These are phyloP conservation scores for Drosophila dunni DNA, from an alignment of 1,140 invertebrate genomes.

Conservation along the genomic window DNA sequence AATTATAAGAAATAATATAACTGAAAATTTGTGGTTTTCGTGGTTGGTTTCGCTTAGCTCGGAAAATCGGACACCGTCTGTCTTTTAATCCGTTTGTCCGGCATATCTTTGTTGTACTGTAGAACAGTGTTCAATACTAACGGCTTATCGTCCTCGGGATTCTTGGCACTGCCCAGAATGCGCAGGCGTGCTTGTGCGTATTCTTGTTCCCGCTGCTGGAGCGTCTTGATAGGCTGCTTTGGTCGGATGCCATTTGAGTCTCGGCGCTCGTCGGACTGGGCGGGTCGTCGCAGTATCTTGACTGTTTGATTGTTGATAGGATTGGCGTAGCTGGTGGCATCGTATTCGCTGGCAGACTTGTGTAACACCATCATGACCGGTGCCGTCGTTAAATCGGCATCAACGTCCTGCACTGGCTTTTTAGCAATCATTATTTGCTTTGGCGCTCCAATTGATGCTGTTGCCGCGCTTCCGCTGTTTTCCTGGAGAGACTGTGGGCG, in stretches of 20 bases:
- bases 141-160: slow-evolving; percentile 90
- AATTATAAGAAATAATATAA: too few relatives aligned
- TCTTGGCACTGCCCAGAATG: slow-evolving; percentile 92
- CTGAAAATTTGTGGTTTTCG: too few relatives aligned
- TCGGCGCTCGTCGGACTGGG: slow-evolving; percentile 86
- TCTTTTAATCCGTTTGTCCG: too few relatives aligned
- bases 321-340: slow-evolving; percentile 85
- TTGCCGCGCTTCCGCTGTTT: slow-evolving; percentile 11
- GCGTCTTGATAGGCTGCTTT: slow-evolving; percentile 91
- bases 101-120: background rate
- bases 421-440: slow-evolving; percentile 85
- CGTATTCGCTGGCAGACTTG: slow-evolving; percentile 84
- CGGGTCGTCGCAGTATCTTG: slow-evolving; percentile 92
- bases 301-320: slow-evolving; percentile 90
- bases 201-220: slow-evolving; percentile 94
- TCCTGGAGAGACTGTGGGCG: slow-evolving; percentile 79
- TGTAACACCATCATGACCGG: slow-evolving; percentile 82
- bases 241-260: slow-evolving; percentile 85
- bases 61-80: too few relatives aligned
- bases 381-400: slow-evolving; percentile 56
- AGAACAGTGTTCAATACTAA: slow-evolving; percentile 83
- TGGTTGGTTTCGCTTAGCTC: too few relatives aligned
- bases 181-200: slow-evolving; percentile 93
- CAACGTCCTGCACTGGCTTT: slow-evolving; percentile 78
- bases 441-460: slow-evolving; percentile 65